phyloP scores from a whole-genome alignment of 2,888 invertebrate genomes.

The Dolomedes plantarius region DNA sequence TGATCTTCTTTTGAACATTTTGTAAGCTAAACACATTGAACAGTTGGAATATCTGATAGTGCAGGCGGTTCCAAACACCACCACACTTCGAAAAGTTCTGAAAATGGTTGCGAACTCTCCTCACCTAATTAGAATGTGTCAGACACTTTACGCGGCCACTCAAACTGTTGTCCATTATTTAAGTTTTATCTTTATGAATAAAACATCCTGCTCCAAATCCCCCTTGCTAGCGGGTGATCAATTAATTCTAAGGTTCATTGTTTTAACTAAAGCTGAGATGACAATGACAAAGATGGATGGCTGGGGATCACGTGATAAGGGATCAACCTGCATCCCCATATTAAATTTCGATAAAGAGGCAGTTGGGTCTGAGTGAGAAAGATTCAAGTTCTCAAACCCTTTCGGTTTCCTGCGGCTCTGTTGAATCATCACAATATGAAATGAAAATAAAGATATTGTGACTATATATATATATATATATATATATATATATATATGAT shows the following conservation, averaged over 20 bases:
- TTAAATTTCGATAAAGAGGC: slow-evolving; percentile 54
- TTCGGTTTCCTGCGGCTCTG: too few relatives aligned
- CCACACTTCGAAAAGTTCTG: too few relatives aligned
- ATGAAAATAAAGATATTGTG: too few relatives aligned
- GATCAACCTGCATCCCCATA: slow-evolving; percentile 47
- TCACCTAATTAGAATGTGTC: slow-evolving; percentile 59
- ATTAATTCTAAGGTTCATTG: slow-evolving; percentile 67
- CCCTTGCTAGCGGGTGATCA: slow-evolving; percentile 48
- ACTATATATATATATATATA: too few relatives aligned
- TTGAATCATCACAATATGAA: too few relatives aligned
- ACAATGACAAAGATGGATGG: slow-evolving; percentile 69
- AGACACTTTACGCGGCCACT: slow-evolving; percentile 53
- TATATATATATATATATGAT: too few relatives aligned
- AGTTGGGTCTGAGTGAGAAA: slow-evolving; percentile 32
- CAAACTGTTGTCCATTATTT: slow-evolving; percentile 60
- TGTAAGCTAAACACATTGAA: too few relatives aligned
- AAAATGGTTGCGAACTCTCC: background rate
- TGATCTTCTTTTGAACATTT: too few relatives aligned
- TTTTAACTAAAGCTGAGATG: slow-evolving; percentile 69
- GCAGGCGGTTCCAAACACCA: too few relatives aligned
- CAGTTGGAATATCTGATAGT: too few relatives aligned
- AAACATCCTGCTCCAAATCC: slow-evolving; percentile 42
- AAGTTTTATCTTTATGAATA: slow-evolving; percentile 69
- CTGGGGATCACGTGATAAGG: slow-evolving; percentile 54
- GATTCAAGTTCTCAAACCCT: background rate